Conservation (phyloP, 2,797 vertebrate genomes). For the Channallabes apus region DNA sequence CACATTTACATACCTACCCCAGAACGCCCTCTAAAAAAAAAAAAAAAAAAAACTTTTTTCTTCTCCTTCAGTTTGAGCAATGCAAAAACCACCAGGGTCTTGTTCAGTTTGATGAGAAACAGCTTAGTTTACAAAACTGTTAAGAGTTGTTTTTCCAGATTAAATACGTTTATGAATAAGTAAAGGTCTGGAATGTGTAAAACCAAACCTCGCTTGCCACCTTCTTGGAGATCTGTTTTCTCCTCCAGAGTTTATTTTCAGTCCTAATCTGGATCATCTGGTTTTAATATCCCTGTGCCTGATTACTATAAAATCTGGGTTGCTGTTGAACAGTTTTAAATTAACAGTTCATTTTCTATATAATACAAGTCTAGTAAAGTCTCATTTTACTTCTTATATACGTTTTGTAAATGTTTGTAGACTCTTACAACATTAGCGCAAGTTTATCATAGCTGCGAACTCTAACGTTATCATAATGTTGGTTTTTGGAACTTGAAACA, state of each 20-base stretch:
- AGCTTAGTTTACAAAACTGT: slow-evolving; percentile 22
- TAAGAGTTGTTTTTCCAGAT: slow-evolving; percentile 13
- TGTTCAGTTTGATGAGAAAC: slow-evolving; percentile 22
- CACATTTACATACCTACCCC: slow-evolving; percentile 61
- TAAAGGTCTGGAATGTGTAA: slow-evolving; percentile 26
- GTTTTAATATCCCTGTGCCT: slow-evolving; percentile 21
- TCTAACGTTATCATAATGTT: not conserved
- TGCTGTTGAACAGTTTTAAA: slow-evolving; percentile 17
- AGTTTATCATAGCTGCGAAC: not conserved
- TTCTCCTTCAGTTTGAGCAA: slow-evolving; percentile 5
- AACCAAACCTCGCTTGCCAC: slow-evolving; percentile 16
- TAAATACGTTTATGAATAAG: slow-evolving; percentile 12
- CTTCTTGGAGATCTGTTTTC: slow-evolving; percentile 28
- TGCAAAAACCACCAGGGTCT: not conserved
- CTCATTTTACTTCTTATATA: not conserved
- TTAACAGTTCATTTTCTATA: not conserved
- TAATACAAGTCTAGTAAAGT: not conserved
- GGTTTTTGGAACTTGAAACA: not conserved
- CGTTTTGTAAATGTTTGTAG: not conserved
- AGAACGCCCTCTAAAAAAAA: slow-evolving; percentile 43
- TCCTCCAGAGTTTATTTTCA: slow-evolving; percentile 39
- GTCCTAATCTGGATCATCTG: slow-evolving; percentile 37
- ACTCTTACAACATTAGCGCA: not conserved
- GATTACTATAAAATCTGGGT: slow-evolving; percentile 24
- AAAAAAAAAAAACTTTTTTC: slow-evolving; percentile 26